A percentile compares a stretch with the other conserved stretches of the same genome.
These are phyloP conservation scores for Ciconia nigra DNA, from an alignment of 2,797 vertebrate genomes.

Conservation along the genomic window DNA sequence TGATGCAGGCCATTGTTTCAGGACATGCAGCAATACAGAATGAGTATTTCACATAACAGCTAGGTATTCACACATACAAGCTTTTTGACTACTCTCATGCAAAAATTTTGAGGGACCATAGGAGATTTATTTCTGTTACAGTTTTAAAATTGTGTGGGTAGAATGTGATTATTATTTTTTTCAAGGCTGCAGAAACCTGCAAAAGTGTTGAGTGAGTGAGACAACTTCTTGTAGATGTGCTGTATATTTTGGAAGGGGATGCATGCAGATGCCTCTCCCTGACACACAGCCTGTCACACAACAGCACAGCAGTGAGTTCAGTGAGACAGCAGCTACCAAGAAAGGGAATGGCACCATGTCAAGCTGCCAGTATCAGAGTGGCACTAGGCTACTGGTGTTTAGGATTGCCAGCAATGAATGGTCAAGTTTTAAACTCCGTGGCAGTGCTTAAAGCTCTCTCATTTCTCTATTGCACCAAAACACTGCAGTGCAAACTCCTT, in stretches of 20 bases:
- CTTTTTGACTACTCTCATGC: neutral
- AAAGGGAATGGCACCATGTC: neutral
- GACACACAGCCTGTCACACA: neutral
- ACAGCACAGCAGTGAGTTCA: neutral
- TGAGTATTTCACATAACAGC: accelerated
- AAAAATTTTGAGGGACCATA: neutral
- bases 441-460: accelerated
- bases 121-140: neutral
- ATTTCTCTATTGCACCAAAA: neutral
- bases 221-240: neutral
- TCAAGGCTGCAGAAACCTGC: neutral
- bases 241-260: neutral
- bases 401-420: neutral
- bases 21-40: neutral
- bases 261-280: neutral
- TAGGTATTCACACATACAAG: accelerated
- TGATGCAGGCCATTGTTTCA: neutral
- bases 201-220: neutral
- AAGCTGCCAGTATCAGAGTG: neutral
- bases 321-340: neutral
- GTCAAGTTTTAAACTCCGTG: neutral
- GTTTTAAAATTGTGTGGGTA: neutral
- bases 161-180: neutral
- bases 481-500: neutral
- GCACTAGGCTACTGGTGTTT: neutral